phyloP scores from a whole-genome alignment of 2,888 invertebrate species.

The Scaptomyza polygonia region DNA sequence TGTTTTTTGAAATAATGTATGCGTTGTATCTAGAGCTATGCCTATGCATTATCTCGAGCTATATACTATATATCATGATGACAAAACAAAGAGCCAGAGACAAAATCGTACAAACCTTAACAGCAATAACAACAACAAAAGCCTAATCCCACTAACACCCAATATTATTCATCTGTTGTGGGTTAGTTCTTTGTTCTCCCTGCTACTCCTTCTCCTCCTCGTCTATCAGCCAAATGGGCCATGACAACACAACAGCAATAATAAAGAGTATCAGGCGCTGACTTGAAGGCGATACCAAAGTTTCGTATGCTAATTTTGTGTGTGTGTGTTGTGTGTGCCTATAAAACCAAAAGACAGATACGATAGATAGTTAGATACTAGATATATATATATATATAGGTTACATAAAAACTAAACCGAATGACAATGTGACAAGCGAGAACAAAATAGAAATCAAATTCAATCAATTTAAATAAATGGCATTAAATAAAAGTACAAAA shows the following conservation, averaged over 20 bases:
- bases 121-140: conserved; percentile 40
- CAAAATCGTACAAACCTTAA: conserved; percentile 66
- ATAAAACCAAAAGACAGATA: conserved; percentile 21
- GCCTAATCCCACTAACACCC: conserved; percentile 9
- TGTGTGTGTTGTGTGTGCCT: conserved; percentile 15
- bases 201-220: no score
- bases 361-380: conserved; percentile 26
- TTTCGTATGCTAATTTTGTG: conserved; percentile 61
- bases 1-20: conserved; percentile 49
- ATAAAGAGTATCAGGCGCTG: conserved; percentile 4
- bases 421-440: conserved; percentile 29
- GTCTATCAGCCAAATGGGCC: conserved; percentile 53
- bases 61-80: conserved; percentile 59
- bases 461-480: conserved; percentile 70
- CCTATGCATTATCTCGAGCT: conserved; percentile 45
- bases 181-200: conserved; percentile 15
- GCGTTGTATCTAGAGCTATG: conserved; percentile 29
- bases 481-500: conserved; percentile 73
- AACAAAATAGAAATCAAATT: conserved; percentile 61
- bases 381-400: conserved; percentile 17
- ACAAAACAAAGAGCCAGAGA: conserved; percentile 58
- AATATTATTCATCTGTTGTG: conserved; percentile 15
- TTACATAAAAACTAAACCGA: conserved; percentile 30
- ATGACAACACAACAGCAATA: conserved; percentile 30
- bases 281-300: conserved; percentile 35